Percentiles rank a stretch among this genome's conserved stretches.
Evolutionary conservation across 2,888 invertebrate genomes (phyloP).

Genomic region (Stictocephala bisonia): DNA sequence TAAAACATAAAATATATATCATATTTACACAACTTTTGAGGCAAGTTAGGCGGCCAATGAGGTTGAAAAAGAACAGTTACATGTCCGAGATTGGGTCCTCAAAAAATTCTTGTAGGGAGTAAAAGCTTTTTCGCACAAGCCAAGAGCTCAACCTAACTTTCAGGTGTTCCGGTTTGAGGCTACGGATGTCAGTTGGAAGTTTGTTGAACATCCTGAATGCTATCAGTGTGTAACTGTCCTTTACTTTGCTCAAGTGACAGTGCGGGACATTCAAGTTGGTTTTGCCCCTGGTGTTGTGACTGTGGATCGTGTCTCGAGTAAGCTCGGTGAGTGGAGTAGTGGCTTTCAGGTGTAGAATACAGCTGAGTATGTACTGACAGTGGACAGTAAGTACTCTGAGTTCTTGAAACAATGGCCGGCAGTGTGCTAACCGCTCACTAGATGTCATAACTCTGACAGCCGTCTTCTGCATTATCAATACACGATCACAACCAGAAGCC

Average conservation of each 20-base stretch:
- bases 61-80: too few species aligned
- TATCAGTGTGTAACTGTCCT: not conserved
- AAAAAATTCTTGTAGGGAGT: too few species aligned
- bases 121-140: too few species aligned
- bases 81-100: too few species aligned
- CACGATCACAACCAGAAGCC: not conserved
- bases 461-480: not conserved
- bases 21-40: too few species aligned
- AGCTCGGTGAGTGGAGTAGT: not conserved
- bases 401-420: too few species aligned
- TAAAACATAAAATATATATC: too few species aligned
- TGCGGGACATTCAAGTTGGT: not conserved
- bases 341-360: not conserved
- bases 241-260: not conserved
- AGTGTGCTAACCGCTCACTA: not conserved
- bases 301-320: not conserved
- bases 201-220: not conserved
- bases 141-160: too few species aligned
- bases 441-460: not conserved
- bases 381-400: too few species aligned
- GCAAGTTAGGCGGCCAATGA: too few species aligned
- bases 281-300: not conserved
- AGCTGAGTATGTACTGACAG: not conserved
- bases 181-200: not conserved
- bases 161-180: too few species aligned